Percentiles rank a stretch among this genome's conserved stretches.
phyloP scores from a whole-genome alignment of 2,888 invertebrate species.

The Dromius quadrimaculatus region DNA sequence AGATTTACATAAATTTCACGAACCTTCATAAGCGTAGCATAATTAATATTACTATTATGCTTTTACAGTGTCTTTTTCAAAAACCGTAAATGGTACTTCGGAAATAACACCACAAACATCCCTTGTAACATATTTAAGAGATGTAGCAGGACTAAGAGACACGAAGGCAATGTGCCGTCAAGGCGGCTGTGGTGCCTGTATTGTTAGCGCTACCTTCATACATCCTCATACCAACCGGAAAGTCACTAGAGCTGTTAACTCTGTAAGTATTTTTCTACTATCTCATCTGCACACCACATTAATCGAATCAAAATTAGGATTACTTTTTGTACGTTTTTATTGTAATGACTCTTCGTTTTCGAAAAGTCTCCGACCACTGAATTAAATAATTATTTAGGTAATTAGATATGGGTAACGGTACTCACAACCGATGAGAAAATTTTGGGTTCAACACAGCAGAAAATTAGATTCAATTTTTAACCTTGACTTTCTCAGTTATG shows the following conservation, averaged over 20 bases:
- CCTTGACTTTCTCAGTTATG: too few species aligned
- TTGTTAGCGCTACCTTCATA: constrained; percentile 67
- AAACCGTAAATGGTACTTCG: constrained; percentile 53
- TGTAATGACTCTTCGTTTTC: too few species aligned
- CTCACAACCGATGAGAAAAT: too few species aligned
- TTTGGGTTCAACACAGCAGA: too few species aligned
- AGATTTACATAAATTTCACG: neutral
- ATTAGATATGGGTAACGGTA: too few species aligned
- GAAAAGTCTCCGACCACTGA: too few species aligned
- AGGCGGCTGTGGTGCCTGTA: constrained; percentile 80
- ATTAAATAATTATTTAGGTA: too few species aligned
- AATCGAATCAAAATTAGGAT: too few species aligned
- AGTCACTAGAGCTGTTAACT: constrained; percentile 73
- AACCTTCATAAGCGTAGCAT: neutral
- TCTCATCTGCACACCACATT: too few species aligned
- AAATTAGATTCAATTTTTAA: too few species aligned
- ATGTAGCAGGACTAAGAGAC: constrained; percentile 72
- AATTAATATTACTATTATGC: neutral
- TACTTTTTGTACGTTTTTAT: neutral
- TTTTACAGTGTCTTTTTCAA: neutral
- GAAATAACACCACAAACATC: constrained; percentile 69
- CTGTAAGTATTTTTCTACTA: too few species aligned
- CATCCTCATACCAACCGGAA: constrained; percentile 68
- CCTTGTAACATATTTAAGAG: constrained; percentile 74
- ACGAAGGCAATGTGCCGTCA: constrained; percentile 81